Evolutionary conservation across 2,888 invertebrate genomes (phyloP), one percentile per base, ranked within the genome.

Genomic region (Clusia tigrina): DNA sequence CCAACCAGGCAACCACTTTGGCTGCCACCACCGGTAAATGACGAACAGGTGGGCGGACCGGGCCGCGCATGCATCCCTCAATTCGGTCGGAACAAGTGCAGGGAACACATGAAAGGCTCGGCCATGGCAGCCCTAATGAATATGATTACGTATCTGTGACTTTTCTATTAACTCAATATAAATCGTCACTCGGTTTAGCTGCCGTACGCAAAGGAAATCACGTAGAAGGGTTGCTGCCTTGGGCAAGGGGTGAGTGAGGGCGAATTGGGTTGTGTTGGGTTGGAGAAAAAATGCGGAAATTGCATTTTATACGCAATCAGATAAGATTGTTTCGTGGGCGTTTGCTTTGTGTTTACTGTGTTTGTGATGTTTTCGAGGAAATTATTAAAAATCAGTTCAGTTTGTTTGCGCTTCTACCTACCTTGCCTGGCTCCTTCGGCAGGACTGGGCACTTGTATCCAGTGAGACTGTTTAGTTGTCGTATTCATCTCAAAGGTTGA

Each of bases 101-200:
- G n/a, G 52, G 3, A 20, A 52, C 23, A 26, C 3, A 52, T 10
- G 15, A 25, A 42, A 52, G 12, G 53, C 10, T 24, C 17, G 25
- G 17, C 15, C n/a, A 17, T 24, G n/a, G 51, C 48, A 38, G 52
- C 55, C 56, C 58, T 63, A 73, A 72, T 72, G 71, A 74, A 71
- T 70, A 69, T 71, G 72, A 71, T 70, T 73, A 69, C 65, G 65
- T 65, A 69, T 71, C 66, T 67, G 70, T 75, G 76, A 73, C 73
- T 74, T 69, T 71, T 74, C 79, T 74, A 78, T 79, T 77, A 79
- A 78, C 76, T 74, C 71, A 71, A 71, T 77, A 73, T 77, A 72
- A 75, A 74, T 76, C 68, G 78, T 73, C 71, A 69, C 70, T 74
- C 71, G 74, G 69, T 67, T 67, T 63, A 63, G 23, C 46, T 60